Base-by-base conservation (phyloP, 2,888 invertebrate genomes). In the Eustalomyia histrio region DNA sequence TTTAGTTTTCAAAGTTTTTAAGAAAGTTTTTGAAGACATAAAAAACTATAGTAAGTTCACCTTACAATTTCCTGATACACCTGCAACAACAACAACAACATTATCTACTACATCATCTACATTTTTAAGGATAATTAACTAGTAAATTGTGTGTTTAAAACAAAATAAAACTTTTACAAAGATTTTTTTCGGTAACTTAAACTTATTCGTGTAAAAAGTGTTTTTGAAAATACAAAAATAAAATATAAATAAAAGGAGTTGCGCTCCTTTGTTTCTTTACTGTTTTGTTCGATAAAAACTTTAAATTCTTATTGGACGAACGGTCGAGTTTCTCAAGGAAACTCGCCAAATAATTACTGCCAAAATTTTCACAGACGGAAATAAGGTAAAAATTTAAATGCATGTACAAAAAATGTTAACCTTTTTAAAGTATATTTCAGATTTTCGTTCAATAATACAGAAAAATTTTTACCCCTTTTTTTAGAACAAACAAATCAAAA, bases 311-410 rank as follows among this genome's bases (percentile, higher is more conserved):
- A 76, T 64, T 81, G 72, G 60, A 64, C 79, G 65, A 52, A 55
- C 52, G 76, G 86, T 82, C 85, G 86, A 86, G 87, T 85, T 86
- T 86, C 85, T 83, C 65, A 50, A 74, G 64, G 84, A 84, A 86
- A 85, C 86, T 86, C 87, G 85, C 85, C 87, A 85, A 87, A 86
- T 84, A 87, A 87, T 87, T 87, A 84, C 87, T 86, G 87, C 85
- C 91, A 91, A 89, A 86, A 91, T 91, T 91, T 91, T 91, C 87
- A 90, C 91, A 85, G 91, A 91, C 90, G 91, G 90, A 83, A 91
- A 91, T 86, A 91, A 91, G 91, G 91, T 91, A 88, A 88, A 84
- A 29, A 29, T 29, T 29, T 29, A 24, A 24, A 24, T 24, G 5
- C 24, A 24, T 24, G 24, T 24, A 24, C 2, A 3, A 3, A 3